Percentiles rank a stretch among this genome's conserved stretches.
Conservation (phyloP, 2,797 vertebrate species). For the Phoebastria nigripes region DNA sequence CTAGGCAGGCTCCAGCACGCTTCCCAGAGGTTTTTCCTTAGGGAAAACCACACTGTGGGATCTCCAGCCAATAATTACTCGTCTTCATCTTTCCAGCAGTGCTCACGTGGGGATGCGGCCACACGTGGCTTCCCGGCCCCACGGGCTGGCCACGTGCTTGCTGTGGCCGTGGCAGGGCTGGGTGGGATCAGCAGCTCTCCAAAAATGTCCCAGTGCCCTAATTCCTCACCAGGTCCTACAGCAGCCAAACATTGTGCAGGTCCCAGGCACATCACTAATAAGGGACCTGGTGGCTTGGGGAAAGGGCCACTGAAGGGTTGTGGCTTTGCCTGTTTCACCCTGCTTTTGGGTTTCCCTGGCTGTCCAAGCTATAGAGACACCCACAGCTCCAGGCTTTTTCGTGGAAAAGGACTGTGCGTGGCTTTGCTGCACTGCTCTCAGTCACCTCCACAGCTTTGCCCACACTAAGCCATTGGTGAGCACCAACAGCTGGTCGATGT, state of each 20-base stretch:
- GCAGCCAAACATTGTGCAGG: neutral
- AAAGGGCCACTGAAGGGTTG: neutral
- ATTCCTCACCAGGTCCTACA: neutral
- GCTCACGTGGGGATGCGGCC: neutral
- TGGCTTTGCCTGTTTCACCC: neutral
- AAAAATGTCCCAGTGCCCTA: neutral
- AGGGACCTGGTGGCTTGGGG: neutral
- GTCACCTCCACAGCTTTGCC: neutral
- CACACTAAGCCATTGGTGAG: neutral
- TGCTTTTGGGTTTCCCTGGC: neutral
- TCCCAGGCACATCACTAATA: accelerated
- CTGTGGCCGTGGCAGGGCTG: neutral
- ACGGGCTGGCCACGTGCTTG: accelerated
- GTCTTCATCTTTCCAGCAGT: neutral
- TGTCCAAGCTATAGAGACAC: neutral
- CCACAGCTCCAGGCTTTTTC: neutral
- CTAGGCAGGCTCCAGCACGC: neutral
- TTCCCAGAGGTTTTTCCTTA: neutral
- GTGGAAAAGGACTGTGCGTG: accelerated
- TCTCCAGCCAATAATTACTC: neutral
- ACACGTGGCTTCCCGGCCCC: neutral
- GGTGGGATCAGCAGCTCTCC: neutral
- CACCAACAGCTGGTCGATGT: neutral
- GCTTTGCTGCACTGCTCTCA: neutral
- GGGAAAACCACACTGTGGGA: neutral